These are phyloP conservation scores for Aplysina aerophoba DNA, from an alignment of 37 sponge, comb jelly and placozoan genomes.

Conservation along the genomic window DNA sequence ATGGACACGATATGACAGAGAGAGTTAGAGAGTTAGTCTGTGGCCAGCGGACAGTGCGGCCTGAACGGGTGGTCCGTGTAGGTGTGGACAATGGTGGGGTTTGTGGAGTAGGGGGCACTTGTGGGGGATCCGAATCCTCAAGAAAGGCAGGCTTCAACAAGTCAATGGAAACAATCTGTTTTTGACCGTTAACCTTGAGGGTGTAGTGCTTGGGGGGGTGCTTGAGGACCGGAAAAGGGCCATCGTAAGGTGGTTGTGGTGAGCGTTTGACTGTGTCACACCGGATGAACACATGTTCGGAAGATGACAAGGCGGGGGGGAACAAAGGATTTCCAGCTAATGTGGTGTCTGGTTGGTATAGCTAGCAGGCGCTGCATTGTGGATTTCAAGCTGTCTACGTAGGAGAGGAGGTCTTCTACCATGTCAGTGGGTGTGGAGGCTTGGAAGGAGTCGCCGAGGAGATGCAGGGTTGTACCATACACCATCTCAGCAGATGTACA, in stretches of 20 bases:
- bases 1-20: too few relatives aligned
- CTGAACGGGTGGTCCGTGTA: background rate
- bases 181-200: conserved; percentile 42
- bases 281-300: conserved; percentile 60
- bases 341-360: background rate
- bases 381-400: conserved; percentile 36
- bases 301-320: conserved; percentile 1
- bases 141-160: conserved; percentile 67
- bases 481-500: too few relatives aligned
- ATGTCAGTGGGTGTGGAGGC: background rate
- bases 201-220: conserved; percentile 65
- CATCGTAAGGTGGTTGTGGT: conserved; percentile 49
- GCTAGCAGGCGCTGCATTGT: conserved; percentile 13
- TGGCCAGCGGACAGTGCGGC: background rate
- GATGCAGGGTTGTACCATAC: too few relatives aligned
- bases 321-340: background rate
- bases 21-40: too few relatives aligned
- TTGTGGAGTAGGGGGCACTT: background rate
- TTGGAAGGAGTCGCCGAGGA: background rate
- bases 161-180: conserved; percentile 54
- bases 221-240: conserved; percentile 31
- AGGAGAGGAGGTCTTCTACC: background rate
- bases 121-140: background rate
- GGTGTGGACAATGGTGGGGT: background rate
- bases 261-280: conserved; percentile 57